phyloP scores from a whole-genome alignment of 2,797 vertebrate genomes.

The Brachyrhaphis roseni region DNA sequence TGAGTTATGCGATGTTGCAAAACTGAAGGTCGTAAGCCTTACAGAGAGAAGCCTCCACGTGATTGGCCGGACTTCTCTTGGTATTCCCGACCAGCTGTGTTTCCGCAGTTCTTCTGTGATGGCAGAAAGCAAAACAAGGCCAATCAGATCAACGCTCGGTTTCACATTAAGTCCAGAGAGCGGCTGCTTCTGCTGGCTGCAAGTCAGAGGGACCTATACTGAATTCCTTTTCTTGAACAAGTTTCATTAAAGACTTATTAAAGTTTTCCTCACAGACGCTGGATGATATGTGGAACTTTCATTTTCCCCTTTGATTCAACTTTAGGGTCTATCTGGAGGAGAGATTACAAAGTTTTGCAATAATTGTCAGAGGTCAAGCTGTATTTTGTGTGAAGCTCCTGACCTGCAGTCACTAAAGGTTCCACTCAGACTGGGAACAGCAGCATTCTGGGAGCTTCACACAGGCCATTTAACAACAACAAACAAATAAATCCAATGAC shows the following conservation, averaged over 20 bases:
- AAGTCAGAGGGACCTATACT: not conserved
- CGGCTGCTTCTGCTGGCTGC: too few relatives aligned
- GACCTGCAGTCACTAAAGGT: not conserved
- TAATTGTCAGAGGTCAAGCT: not conserved
- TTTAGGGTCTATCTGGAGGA: not conserved
- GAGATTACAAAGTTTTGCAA: not conserved
- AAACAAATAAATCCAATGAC: not conserved
- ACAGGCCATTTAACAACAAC: not conserved
- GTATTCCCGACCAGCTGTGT: slow-evolving; percentile 97
- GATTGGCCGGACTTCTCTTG: slow-evolving; percentile 92
- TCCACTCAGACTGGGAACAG: too few relatives aligned
- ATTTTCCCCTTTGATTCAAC: not conserved
- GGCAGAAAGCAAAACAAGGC: slow-evolving; percentile 3
- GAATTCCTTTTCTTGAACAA: not conserved
- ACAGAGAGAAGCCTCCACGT: slow-evolving; percentile 98
- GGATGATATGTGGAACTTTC: not conserved
- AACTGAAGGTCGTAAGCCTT: slow-evolving; percentile 66
- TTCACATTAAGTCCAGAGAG: not conserved
- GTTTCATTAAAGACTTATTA: not conserved
- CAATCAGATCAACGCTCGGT: not conserved
- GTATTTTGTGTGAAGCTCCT: too few relatives aligned
- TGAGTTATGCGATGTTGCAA: not conserved
- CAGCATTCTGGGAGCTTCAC: not conserved
- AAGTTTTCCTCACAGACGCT: not conserved
- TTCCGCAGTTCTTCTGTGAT: slow-evolving; percentile 93